These are phyloP conservation scores for Oncorhynchus clarkii DNA, from an alignment of 2,113 vertebrate species.

Conservation along the genomic window DNA sequence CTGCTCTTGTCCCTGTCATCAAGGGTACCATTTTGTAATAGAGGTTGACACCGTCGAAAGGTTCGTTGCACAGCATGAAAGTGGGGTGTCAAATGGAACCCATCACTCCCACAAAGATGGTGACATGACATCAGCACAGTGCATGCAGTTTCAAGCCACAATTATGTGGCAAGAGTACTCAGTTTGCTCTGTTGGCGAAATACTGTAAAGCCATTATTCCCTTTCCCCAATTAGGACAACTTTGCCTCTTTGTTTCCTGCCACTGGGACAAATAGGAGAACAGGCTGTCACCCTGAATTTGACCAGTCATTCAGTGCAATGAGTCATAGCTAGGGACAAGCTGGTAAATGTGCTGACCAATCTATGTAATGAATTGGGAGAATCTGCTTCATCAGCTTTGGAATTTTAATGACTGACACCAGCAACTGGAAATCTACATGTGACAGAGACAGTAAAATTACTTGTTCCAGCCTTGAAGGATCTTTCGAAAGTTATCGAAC, in stretches of 20 bases:
- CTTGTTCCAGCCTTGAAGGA: too few species aligned
- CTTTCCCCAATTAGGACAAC: neutral
- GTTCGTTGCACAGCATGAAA: neutral
- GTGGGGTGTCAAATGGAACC: neutral
- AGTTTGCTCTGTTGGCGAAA: neutral
- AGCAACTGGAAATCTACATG: too few species aligned
- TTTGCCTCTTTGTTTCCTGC: neutral
- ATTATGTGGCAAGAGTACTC: neutral
- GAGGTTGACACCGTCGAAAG: neutral
- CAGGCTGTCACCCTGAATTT: neutral
- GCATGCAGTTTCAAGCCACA: neutral
- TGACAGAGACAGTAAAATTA: too few species aligned
- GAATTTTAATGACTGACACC: too few species aligned
- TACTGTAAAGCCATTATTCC: neutral
- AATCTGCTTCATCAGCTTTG: too few species aligned
- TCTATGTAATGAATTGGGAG: neutral
- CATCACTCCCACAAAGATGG: neutral
- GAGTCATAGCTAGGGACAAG: neutral
- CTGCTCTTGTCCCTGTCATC: neutral
- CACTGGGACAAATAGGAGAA: neutral
- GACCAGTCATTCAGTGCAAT: neutral
- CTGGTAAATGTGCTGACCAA: neutral
- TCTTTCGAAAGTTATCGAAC: too few species aligned
- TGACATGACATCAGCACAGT: neutral
- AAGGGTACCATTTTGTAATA: neutral